Evolutionary conservation across 2,113 vertebrate genomes (phyloP).

Genomic region (Ploceus nigricollis): DNA sequence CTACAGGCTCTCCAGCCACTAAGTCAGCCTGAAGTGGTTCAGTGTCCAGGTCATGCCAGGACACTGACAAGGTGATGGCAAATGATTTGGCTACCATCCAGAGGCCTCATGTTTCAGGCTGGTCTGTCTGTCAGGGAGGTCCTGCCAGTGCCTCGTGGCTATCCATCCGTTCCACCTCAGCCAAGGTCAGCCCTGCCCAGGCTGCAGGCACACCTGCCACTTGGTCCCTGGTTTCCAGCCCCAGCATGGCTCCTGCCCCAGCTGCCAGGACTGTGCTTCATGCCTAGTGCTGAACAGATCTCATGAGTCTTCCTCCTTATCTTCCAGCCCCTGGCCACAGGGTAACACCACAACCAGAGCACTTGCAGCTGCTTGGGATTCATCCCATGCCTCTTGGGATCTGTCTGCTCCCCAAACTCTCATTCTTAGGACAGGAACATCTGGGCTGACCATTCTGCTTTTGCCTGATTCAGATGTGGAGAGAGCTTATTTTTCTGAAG

Average conservation of each 20-base stretch:
- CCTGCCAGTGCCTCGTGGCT: not conserved
- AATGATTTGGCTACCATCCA: not conserved
- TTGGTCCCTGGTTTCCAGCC: not conserved
- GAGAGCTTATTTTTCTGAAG: not conserved
- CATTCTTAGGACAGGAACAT: not conserved
- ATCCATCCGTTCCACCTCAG: not conserved
- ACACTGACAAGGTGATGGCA: not conserved
- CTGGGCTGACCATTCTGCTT: not conserved
- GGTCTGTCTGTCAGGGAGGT: not conserved
- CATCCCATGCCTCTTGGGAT: not conserved
- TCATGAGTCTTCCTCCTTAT: not conserved
- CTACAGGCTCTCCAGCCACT: not conserved
- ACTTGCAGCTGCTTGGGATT: not conserved
- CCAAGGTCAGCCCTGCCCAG: not conserved
- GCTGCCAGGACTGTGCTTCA: not conserved
- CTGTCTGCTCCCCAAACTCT: not conserved
- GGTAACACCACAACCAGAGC: not conserved
- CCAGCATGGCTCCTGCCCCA: not conserved
- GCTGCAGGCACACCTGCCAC: not conserved
- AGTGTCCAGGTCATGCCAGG: conserved; percentile 28
- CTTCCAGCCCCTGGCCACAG: not conserved
- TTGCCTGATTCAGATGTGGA: not conserved
- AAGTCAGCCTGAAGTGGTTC: not conserved
- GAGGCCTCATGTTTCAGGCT: not conserved
- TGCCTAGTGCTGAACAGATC: not conserved